Evolutionary conservation across 2,888 invertebrate genomes (phyloP), one percentile per base, ranked within the genome.

Genomic region (Platypus cylindrus): DNA sequence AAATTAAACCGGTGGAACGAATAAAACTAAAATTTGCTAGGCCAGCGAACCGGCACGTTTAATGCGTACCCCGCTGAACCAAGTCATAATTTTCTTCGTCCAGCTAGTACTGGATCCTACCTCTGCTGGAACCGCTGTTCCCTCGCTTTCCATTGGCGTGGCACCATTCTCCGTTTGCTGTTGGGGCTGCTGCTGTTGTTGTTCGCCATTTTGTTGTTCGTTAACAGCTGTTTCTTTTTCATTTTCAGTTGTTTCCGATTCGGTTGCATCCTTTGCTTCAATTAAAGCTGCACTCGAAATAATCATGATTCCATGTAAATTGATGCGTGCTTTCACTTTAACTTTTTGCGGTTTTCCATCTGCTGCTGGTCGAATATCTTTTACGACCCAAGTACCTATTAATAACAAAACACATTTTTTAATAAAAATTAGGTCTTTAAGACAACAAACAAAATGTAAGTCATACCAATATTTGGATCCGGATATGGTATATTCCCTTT

Each of bases 281-380:
- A 81, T 73, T 35, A 90, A 65, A 0, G 84, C 78, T 3, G 97
- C 97, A 34, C 83, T 83, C 8, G 82, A 77, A 15, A 97, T 77
- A 8, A 77, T 74, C 55, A 98, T 79, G 41, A 95, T 79, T 32
- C 98, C 97, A 60, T 98, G 84, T 31, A 85, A 71, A 66, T 95
- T 94, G 34, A 98, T 73, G 49, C 94, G 75, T 4, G 91, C 89
- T 67, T 95, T 97, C 3, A 98, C 81, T 65, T 95, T 95, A 1
- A 97, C 82, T 63, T 93, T 95, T 44, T 89, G 83, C n/a, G 82
- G 76, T 53, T 90, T 90, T 17, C 93, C 93, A 43, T 86, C 86
- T 1, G 82, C 63, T 17, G 79, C 83, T 3, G 95, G 86, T 49
- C 80, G 79, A 3, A 97, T 75, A 54, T 87, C 84, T 52, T 76